Percentiles rank a stretch among this genome's conserved stretches.
Conservation (phyloP, 2,888 invertebrate species). For the Terebella lapidaria region DNA sequence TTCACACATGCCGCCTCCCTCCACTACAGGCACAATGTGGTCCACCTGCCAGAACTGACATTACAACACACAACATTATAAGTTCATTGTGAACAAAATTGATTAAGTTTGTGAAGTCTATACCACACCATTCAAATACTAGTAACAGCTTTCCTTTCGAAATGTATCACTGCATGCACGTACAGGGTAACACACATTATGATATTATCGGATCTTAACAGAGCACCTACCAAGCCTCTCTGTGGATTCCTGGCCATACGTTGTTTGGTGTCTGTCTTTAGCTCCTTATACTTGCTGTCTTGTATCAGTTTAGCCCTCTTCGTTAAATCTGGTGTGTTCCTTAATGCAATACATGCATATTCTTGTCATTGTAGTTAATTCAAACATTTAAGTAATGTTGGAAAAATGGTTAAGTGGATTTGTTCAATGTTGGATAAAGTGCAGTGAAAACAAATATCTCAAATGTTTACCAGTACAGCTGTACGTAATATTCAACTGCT, state of each 20-base stretch:
- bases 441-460: too few relatives aligned
- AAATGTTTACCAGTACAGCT: too few relatives aligned
- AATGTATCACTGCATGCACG: too few relatives aligned
- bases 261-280: slow-evolving; percentile 33
- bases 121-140: too few relatives aligned
- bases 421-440: too few relatives aligned
- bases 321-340: slow-evolving; percentile 30
- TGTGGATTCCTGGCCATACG: slow-evolving; percentile 37
- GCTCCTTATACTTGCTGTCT: slow-evolving; percentile 29
- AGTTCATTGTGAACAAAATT: not conserved
- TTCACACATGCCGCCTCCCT: slow-evolving; percentile 48
- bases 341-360: slow-evolving; percentile 15
- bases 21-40: slow-evolving; percentile 43
- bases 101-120: too few relatives aligned
- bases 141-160: too few relatives aligned
- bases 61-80: not conserved
- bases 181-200: too few relatives aligned
- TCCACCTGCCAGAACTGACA: slow-evolving; percentile 48
- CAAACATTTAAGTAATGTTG: too few relatives aligned
- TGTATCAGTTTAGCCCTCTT: slow-evolving; percentile 34
- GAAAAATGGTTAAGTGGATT: too few relatives aligned
- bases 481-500: too few relatives aligned
- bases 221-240: slow-evolving; percentile 37
- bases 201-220: too few relatives aligned
- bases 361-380: not conserved